These are phyloP conservation scores for Cephus cinctus DNA, from an alignment of 1,140 invertebrate genomes.

Conservation along the genomic window DNA sequence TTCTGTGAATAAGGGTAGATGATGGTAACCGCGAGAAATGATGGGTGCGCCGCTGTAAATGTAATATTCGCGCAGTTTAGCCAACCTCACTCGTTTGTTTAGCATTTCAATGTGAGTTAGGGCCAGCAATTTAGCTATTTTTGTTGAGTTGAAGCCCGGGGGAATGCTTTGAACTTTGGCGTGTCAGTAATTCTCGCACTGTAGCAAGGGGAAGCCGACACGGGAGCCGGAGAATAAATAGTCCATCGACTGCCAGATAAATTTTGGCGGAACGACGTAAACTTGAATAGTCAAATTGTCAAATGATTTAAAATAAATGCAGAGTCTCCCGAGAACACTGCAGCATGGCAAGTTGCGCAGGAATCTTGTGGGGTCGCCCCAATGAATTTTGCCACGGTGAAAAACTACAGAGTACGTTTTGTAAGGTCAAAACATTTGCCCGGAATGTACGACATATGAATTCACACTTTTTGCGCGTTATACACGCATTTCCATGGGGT, in stretches of 20 bases:
- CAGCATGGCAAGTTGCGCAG: too few relatives aligned
- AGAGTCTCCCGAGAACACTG: background rate
- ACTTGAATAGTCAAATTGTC: too few relatives aligned
- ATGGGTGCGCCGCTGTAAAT: background rate
- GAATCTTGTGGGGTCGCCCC: too few relatives aligned
- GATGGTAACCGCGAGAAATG: background rate
- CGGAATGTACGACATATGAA: background rate
- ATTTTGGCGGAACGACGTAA: too few relatives aligned
- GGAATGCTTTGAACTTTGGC: conserved; percentile 42
- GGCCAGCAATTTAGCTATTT: conserved; percentile 37
- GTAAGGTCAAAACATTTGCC: background rate
- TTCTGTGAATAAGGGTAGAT: too few relatives aligned
- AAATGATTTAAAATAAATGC: too few relatives aligned
- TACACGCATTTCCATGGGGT: background rate
- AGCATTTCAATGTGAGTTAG: conserved; percentile 10
- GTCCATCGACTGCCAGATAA: background rate
- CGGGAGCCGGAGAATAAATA: background rate
- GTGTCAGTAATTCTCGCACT: conserved; percentile 38
- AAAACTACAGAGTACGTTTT: background rate
- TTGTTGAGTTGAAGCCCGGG: conserved; percentile 30
- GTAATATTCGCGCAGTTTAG: background rate
- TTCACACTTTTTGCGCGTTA: conserved; percentile 2
- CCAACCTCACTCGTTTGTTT: conserved; percentile 7
- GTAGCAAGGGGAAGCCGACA: background rate
- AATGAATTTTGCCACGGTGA: background rate